Base-by-base conservation (phyloP, 1,140 invertebrate genomes). In the Eriocheir sinensis region DNA sequence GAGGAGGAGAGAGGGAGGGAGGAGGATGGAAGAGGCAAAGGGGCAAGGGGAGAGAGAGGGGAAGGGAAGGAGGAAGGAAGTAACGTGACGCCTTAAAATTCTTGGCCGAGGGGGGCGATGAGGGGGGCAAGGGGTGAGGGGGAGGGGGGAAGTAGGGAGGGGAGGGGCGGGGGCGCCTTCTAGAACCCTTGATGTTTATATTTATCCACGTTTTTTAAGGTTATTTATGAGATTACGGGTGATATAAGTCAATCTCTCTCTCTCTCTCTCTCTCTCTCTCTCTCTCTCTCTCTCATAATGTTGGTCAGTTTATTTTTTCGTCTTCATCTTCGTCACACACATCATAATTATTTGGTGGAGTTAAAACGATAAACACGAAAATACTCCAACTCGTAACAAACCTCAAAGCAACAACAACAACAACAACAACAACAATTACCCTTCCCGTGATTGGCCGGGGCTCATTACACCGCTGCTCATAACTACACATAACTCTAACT, bases 191-290 rank as follows among this genome's bases (percentile, higher is more conserved):
- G 8, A 53, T 4, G 41, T 40, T 30, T 89, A 44, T 40, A 44
- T 89, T 41, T 83, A 38, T 83, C 80, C 30, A 38, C 36, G 12
- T 83, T 32, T n/a, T 83, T 8, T 83, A 32, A 12, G n/a, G 12
- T 53, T 53, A 53, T 53, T 53, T 9, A 53, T 53, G 48, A 53
- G 48, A 53, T 53, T 72, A 15, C n/a, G 48, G 48, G 21, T 53
- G 21, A 21, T 17, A 53, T 53, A 53, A 9, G 48, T 53, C 48
- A 53, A 38, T 83, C 80, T 83, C 80, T 83, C 80, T 83, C 80
- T 83, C 80, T 83, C 80, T 83, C 80, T 83, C 80, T 83, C 80
- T 83, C 80, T 83, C 80, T 83, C 80, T 83, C 80, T 83, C 80
- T 83, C 80, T 83, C 80, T 83, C 80, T 83, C 80, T 83, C 80